Evolutionary conservation across 2,888 invertebrate genomes (phyloP).

Genomic region (Callosobruchus maculatus): DNA sequence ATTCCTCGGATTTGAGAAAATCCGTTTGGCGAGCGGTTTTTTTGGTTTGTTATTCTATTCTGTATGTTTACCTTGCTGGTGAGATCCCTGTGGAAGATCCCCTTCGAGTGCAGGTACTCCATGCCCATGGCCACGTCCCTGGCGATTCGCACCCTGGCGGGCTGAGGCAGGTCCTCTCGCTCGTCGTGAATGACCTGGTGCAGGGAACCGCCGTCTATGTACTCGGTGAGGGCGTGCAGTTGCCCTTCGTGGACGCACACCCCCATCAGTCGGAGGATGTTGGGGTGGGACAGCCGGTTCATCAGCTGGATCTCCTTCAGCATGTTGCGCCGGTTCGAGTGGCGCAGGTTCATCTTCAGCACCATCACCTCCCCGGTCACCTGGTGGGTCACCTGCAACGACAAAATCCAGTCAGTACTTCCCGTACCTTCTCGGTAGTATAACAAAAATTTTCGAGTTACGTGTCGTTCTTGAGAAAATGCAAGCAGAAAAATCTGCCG

Average conservation of each 20-base stretch:
- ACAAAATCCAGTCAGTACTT: constrained; percentile 15
- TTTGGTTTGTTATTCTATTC: too few species aligned
- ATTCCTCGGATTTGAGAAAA: too few species aligned
- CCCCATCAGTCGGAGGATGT: constrained; percentile 92
- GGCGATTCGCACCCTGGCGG: constrained; percentile 76
- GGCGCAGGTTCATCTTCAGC: constrained; percentile 92
- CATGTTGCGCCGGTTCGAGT: constrained; percentile 93
- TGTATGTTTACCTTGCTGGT: constrained; percentile 87
- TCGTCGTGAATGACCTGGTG: constrained; percentile 84
- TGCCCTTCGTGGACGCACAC: constrained; percentile 96
- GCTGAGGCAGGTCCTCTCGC: constrained; percentile 71
- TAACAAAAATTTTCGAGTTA: too few species aligned
- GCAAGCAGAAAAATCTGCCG: too few species aligned
- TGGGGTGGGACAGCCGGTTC: constrained; percentile 91
- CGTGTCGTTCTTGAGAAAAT: too few species aligned
- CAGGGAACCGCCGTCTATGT: constrained; percentile 90
- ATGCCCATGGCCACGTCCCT: constrained; percentile 87
- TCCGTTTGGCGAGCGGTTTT: too few species aligned
- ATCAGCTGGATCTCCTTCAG: constrained; percentile 94
- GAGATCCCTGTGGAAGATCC: constrained; percentile 92
- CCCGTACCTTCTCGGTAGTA: too few species aligned
- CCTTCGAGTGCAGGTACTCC: constrained; percentile 88
- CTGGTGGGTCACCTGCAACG: constrained; percentile 84
- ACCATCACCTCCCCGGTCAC: constrained; percentile 94
- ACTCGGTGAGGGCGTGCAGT: constrained; percentile 92